A percentile compares a stretch with the other conserved stretches of the same genome.
phyloP scores from a whole-genome alignment of 2,888 invertebrate genomes.

The Agrochola lota region DNA sequence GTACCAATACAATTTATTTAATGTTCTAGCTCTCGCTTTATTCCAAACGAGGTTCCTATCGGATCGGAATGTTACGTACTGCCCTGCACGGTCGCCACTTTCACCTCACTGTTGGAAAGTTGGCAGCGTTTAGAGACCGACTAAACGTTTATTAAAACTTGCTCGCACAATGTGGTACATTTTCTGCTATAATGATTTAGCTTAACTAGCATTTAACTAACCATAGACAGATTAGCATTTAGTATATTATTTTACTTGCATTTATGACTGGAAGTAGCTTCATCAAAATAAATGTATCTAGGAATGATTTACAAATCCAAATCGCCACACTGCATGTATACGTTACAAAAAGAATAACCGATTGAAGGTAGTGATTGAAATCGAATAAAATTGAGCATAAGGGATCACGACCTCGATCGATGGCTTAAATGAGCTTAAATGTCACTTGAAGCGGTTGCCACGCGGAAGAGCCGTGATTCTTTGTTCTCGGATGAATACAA shows the following conservation, averaged over 20 bases:
- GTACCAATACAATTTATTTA: conserved; percentile 62
- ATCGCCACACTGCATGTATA: conserved; percentile 1
- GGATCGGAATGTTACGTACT: conserved; percentile 84
- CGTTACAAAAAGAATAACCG: conserved; percentile 30
- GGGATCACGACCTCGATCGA: conserved; percentile 85
- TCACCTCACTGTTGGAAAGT: conserved; percentile 88
- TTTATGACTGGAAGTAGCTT: neutral
- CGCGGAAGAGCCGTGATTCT: conserved; percentile 84
- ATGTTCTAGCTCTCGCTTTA: conserved; percentile 72
- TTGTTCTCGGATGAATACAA: conserved; percentile 82
- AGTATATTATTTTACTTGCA: neutral
- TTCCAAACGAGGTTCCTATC: conserved; percentile 81
- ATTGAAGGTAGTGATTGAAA: conserved; percentile 63
- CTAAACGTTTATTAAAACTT: conserved; percentile 78
- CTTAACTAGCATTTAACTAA: neutral
- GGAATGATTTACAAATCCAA: conserved; percentile 10
- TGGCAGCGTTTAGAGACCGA: conserved; percentile 85
- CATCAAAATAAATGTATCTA: conserved; percentile 7
- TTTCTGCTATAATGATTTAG: conserved; percentile 24
- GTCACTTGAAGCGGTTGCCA: conserved; percentile 86
- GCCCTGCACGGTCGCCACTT: conserved; percentile 85
- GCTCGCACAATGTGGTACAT: conserved; percentile 56
- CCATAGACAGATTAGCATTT: neutral
- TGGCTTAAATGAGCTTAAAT: conserved; percentile 88
- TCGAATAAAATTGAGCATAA: conserved; percentile 74